Conservation (phyloP, 1,140 invertebrate species). For the Listronotus bonariensis region DNA sequence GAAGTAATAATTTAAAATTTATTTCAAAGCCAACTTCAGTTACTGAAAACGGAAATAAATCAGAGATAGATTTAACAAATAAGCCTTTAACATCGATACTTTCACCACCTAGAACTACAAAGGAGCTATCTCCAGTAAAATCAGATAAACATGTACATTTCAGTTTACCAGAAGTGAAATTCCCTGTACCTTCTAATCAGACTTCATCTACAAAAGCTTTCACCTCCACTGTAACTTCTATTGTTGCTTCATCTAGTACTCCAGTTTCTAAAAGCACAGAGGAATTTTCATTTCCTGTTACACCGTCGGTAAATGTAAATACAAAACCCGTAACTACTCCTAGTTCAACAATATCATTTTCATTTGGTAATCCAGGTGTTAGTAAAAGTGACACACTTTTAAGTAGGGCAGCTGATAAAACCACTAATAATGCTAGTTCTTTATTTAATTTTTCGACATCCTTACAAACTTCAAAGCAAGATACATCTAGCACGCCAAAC, state of each 20-base stretch:
- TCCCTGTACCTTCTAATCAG: neutral
- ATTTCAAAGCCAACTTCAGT: conserved; percentile 1
- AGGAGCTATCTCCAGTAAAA: conserved; percentile 37
- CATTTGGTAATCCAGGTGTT: conserved; percentile 9
- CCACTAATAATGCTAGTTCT: neutral
- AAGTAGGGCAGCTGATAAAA: neutral
- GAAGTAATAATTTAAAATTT: too few relatives aligned
- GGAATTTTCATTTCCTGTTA: neutral
- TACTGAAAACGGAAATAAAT: neutral
- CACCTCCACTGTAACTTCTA: conserved; percentile 12
- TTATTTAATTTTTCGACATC: neutral
- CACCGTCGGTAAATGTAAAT: neutral
- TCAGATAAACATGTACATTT: conserved; percentile 47
- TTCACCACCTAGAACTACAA: conserved; percentile 25
- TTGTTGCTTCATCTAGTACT: conserved; percentile 7
- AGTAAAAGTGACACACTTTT: neutral
- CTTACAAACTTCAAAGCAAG: neutral
- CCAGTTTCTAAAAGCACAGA: neutral
- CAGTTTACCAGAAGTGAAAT: conserved; percentile 26
- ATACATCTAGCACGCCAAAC: neutral
- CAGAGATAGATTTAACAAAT: conserved; percentile 4
- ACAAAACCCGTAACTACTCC: conserved; percentile 5
- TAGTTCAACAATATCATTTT: conserved; percentile 8
- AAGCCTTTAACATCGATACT: conserved; percentile 43
- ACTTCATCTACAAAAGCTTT: conserved; percentile 13